A percentile compares a stretch with the other conserved stretches of the same genome.
Conservation (phyloP, 2,113 vertebrate species). For the Noctilio leporinus region DNA sequence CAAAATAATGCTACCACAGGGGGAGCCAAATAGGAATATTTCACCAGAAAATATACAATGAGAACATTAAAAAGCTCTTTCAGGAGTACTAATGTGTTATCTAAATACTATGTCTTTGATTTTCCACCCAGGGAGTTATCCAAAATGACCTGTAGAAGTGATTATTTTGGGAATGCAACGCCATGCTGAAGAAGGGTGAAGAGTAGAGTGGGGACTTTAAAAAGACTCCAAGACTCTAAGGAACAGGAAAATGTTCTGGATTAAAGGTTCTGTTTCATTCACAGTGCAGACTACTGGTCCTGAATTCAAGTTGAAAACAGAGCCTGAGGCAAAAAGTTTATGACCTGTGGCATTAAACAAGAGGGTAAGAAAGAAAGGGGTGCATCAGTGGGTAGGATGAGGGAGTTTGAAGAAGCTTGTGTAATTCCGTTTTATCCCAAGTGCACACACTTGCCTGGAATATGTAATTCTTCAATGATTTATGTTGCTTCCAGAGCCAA, state of each 20-base stretch:
- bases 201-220: background rate
- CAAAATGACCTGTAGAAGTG: slow-evolving; percentile 32
- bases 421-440: background rate
- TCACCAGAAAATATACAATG: slow-evolving; percentile 26
- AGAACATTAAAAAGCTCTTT: background rate
- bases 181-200: background rate
- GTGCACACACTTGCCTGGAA: background rate
- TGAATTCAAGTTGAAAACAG: background rate
- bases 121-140: slow-evolving; percentile 14
- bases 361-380: background rate
- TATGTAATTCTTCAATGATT: background rate
- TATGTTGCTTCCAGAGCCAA: background rate
- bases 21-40: background rate
- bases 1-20: slow-evolving; percentile 17
- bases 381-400: background rate
- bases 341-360: background rate
- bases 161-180: background rate
- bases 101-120: slow-evolving; percentile 19
- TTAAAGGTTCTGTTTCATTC: background rate
- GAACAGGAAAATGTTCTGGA: background rate
- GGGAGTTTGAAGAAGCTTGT: background rate
- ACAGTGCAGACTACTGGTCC: background rate
- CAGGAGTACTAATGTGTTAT: slow-evolving; percentile 28
- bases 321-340: background rate
- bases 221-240: background rate